phyloP scores from a whole-genome alignment of 2,113 vertebrate genomes.

The Etheostoma spectabile region DNA sequence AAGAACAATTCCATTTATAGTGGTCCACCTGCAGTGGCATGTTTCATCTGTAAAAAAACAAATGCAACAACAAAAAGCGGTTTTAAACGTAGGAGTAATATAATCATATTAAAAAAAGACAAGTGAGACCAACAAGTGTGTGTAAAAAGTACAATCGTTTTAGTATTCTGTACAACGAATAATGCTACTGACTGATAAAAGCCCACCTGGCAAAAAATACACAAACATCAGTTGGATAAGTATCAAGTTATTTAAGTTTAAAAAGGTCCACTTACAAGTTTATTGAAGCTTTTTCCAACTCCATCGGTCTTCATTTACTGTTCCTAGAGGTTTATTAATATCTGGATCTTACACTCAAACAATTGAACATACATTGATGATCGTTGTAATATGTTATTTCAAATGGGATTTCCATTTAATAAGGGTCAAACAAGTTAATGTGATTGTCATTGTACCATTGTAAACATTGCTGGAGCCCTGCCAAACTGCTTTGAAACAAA shows the following conservation, averaged over 20 bases:
- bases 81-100: constrained; percentile 16
- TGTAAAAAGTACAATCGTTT: not conserved
- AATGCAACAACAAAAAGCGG: not conserved
- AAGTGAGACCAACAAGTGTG: not conserved
- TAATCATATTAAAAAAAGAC: not conserved
- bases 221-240: not conserved
- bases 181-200: constrained; percentile 3
- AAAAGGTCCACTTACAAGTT: not conserved
- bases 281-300: not conserved
- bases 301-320: not conserved
- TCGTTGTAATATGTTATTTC: not conserved
- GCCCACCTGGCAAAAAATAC: constrained; percentile 17
- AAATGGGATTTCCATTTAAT: not conserved
- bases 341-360: not conserved
- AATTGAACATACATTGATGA: not conserved
- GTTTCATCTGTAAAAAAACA: constrained; percentile 19
- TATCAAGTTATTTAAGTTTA: not conserved
- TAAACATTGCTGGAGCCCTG: constrained; percentile 3
- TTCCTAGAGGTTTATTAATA: not conserved
- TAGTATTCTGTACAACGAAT: not conserved
- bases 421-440: not conserved
- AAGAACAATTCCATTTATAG: constrained; percentile 33
- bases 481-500: not conserved
- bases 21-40: constrained; percentile 14
- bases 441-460: constrained; percentile 54